Evolutionary conservation across 2,888 invertebrate species (phyloP).

Genomic region (Macaria liturata): DNA sequence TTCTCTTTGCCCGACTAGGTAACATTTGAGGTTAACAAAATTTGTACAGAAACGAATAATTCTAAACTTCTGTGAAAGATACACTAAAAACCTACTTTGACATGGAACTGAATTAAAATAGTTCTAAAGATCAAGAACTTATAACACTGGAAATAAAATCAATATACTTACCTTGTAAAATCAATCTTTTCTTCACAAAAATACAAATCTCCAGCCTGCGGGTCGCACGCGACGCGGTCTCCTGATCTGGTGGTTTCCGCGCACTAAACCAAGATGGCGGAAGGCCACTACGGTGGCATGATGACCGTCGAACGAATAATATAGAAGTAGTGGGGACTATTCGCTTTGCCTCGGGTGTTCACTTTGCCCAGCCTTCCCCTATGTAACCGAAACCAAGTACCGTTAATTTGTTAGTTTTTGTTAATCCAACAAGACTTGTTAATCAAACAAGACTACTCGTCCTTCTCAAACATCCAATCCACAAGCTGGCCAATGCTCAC

Average conservation of each 20-base stretch:
- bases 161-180: slow-evolving; percentile 24
- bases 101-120: slow-evolving; percentile 19
- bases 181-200: slow-evolving; percentile 27
- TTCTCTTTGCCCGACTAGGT: slow-evolving; percentile 11
- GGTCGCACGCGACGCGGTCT: slow-evolving; percentile 23
- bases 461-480: too few relatives aligned
- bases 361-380: slow-evolving; percentile 5
- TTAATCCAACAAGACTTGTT: too few relatives aligned
- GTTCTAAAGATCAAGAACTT: slow-evolving; percentile 20
- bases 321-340: slow-evolving; percentile 7
- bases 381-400: too few relatives aligned
- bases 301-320: slow-evolving; percentile 8
- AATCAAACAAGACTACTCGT: too few relatives aligned
- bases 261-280: slow-evolving; percentile 26
- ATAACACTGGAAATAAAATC: slow-evolving; percentile 12
- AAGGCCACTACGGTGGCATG: slow-evolving; percentile 20
- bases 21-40: slow-evolving; percentile 14
- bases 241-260: slow-evolving; percentile 20
- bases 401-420: too few relatives aligned
- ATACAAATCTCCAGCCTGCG: slow-evolving; percentile 20
- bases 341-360: slow-evolving; percentile 7
- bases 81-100: slow-evolving; percentile 12
- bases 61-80: slow-evolving; percentile 18
- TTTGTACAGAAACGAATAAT: slow-evolving; percentile 18
- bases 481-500: too few relatives aligned